Evolutionary conservation across 1,140 invertebrate species (phyloP).

Genomic region (Drosophila rufa): DNA sequence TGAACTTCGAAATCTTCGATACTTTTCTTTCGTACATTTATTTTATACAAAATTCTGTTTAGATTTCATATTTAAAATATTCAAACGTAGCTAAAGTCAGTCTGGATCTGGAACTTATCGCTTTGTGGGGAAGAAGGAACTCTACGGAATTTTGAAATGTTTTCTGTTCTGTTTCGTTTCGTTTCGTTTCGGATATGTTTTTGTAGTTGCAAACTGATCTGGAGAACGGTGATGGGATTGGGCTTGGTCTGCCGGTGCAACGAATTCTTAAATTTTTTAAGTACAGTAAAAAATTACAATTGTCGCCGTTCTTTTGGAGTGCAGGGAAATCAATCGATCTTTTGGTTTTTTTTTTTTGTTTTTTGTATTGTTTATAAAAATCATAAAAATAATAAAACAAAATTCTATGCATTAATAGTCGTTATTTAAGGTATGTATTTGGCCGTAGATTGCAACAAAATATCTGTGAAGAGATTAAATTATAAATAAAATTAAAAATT

Average conservation of each 20-base stretch:
- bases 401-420: slow-evolving; percentile 77
- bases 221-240: slow-evolving; percentile 34
- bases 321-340: slow-evolving; percentile 50
- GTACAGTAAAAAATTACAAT: slow-evolving; percentile 77
- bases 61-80: slow-evolving; percentile 53
- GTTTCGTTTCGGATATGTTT: slow-evolving; percentile 9
- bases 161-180: slow-evolving; percentile 13
- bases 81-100: slow-evolving; percentile 53
- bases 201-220: slow-evolving; percentile 61
- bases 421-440: slow-evolving; percentile 85
- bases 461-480: slow-evolving; percentile 85
- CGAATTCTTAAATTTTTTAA: slow-evolving; percentile 72
- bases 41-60: slow-evolving; percentile 49
- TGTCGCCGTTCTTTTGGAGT: slow-evolving; percentile 69
- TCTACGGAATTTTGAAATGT: slow-evolving; percentile 46
- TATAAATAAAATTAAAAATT: slow-evolving; percentile 84
- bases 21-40: slow-evolving; percentile 49
- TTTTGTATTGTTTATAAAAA: slow-evolving; percentile 52
- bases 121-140: slow-evolving; percentile 37
- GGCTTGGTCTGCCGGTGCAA: slow-evolving; percentile 57
- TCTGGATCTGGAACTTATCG: slow-evolving; percentile 49
- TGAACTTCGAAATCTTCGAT: slow-evolving; percentile 26
- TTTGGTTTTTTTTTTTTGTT: slow-evolving; percentile 45
- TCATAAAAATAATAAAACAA: slow-evolving; percentile 61
- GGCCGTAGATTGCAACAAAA: slow-evolving; percentile 85